Percentiles rank a stretch among this genome's conserved stretches.
Conservation (phyloP, 1,140 invertebrate species). For the Temnothorax longispinosus region DNA sequence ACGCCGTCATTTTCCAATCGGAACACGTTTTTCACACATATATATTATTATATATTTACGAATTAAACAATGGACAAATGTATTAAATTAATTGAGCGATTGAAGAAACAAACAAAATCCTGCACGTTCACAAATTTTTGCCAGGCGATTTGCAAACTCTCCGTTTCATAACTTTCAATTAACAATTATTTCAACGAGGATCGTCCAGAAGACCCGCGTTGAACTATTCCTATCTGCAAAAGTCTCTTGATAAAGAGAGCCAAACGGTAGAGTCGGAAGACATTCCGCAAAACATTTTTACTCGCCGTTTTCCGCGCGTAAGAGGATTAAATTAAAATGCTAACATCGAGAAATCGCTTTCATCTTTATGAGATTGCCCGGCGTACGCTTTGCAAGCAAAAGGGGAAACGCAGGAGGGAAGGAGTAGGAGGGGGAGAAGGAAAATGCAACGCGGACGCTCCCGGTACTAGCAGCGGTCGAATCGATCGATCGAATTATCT, state of each 20-base stretch:
- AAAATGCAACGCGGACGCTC: constrained; percentile 1
- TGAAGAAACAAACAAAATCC: background rate
- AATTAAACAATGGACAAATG: background rate
- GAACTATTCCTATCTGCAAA: constrained; percentile 20
- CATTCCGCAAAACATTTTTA: constrained; percentile 56
- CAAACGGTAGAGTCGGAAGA: constrained; percentile 40
- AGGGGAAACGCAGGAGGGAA: background rate
- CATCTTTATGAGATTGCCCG: constrained; percentile 61
- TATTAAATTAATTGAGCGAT: background rate
- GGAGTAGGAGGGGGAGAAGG: background rate
- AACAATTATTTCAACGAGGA: constrained; percentile 21
- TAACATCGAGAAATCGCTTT: constrained; percentile 61
- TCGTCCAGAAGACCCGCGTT: background rate
- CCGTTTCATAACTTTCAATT: constrained; percentile 23
- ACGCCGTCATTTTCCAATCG: background rate
- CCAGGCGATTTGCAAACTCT: background rate
- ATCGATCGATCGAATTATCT: constrained; percentile 58
- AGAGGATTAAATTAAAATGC: constrained; percentile 62
- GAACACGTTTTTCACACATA: background rate
- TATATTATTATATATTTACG: background rate
- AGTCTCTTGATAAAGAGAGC: constrained; percentile 41
- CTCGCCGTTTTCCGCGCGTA: constrained; percentile 54
- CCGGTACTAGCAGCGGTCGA: background rate
- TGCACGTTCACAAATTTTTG: background rate
- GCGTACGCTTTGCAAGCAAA: constrained; percentile 52